Percentiles rank a stretch among this genome's conserved stretches.
phyloP scores from a whole-genome alignment of 2,888 invertebrate species.

The Apotomis betuletana region DNA sequence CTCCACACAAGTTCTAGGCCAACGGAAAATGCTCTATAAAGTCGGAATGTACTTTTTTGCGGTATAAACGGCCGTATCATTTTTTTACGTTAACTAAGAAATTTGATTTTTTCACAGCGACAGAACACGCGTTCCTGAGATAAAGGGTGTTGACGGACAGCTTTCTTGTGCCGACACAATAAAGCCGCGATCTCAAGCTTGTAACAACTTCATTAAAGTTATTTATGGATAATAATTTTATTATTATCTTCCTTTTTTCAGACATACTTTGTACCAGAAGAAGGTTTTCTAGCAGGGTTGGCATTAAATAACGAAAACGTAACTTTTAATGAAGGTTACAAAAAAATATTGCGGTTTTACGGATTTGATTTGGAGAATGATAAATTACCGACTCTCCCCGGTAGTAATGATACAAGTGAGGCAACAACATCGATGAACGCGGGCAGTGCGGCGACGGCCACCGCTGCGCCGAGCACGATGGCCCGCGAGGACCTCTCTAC shows the following conservation, averaged over 20 bases:
- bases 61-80: too few species aligned
- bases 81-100: too few species aligned
- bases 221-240: background rate
- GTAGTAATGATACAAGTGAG: constrained; percentile 52
- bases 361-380: constrained; percentile 89
- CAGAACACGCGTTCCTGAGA: too few species aligned
- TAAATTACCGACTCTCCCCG: constrained; percentile 60
- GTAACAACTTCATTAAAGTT: too few species aligned
- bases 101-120: too few species aligned
- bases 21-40: too few species aligned
- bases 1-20: too few species aligned
- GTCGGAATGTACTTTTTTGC: too few species aligned
- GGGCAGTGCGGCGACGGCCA: constrained; percentile 45
- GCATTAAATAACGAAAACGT: constrained; percentile 91
- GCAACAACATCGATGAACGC: constrained; percentile 47
- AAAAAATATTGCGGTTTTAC: constrained; percentile 89
- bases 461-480: constrained; percentile 51
- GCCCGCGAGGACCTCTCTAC: constrained; percentile 53
- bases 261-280: constrained; percentile 93
- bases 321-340: constrained; percentile 88
- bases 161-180: too few species aligned
- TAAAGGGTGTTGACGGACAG: too few species aligned
- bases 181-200: too few species aligned
- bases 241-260: constrained; percentile 61
- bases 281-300: constrained; percentile 91